phyloP scores from a whole-genome alignment of 2,797 vertebrate genomes.

The Aratinga solstitialis region DNA sequence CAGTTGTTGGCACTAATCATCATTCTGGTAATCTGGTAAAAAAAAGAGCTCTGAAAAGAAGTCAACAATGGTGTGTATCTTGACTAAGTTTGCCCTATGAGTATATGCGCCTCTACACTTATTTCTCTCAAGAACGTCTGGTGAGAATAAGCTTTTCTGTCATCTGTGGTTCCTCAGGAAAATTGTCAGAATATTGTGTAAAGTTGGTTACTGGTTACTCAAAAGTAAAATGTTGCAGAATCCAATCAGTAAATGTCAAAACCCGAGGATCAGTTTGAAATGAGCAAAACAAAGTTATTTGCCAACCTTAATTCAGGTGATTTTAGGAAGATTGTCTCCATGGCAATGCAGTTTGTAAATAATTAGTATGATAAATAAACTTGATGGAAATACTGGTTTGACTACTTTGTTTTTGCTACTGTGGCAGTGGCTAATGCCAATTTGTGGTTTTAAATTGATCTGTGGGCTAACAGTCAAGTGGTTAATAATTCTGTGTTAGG shows the following conservation, averaged over 20 bases:
- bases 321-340: slow-evolving; percentile 34
- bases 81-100: not conserved
- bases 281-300: slow-evolving; percentile 54
- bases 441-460: not conserved
- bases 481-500: not conserved
- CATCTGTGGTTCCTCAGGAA: not conserved
- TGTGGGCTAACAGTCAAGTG: not conserved
- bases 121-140: not conserved
- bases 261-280: slow-evolving; percentile 43
- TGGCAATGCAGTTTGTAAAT: slow-evolving; percentile 31
- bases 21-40: not conserved
- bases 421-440: not conserved
- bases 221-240: slow-evolving; percentile 30
- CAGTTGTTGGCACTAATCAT: not conserved
- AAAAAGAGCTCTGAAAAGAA: not conserved
- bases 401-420: not conserved
- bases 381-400: not conserved
- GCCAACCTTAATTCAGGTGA: slow-evolving; percentile 48
- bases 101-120: not conserved
- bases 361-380: slow-evolving; percentile 9
- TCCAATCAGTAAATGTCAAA: slow-evolving; percentile 50
- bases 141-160: not conserved
- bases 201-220: not conserved
- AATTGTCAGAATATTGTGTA: not conserved
- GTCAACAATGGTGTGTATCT: not conserved